Evolutionary conservation across 1,140 invertebrate species (phyloP).

Genomic region (Lucilia cuprina): DNA sequence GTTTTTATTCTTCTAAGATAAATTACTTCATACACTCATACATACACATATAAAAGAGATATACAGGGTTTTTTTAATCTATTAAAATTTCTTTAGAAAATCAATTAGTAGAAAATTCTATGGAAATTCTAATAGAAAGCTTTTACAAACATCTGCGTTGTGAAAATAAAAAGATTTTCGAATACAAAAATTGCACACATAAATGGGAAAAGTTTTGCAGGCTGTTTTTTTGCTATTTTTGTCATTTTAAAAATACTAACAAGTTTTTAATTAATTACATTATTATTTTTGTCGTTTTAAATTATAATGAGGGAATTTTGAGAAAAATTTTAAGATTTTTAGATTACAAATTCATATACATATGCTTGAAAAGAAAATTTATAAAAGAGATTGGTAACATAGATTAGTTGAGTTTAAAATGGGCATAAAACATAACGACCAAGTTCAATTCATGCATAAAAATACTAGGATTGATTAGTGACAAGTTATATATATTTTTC

Average conservation of each 20-base stretch:
- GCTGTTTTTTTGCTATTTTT: neutral
- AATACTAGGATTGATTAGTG: too few relatives aligned
- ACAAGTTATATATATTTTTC: too few relatives aligned
- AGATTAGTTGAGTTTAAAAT: too few relatives aligned
- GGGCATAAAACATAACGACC: too few relatives aligned
- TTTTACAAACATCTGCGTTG: conserved; percentile 12
- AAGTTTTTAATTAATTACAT: conserved; percentile 22
- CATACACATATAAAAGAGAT: too few relatives aligned
- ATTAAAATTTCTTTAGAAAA: conserved; percentile 13
- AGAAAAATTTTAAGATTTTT: too few relatives aligned
- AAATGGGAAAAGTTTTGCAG: neutral
- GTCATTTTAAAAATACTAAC: neutral
- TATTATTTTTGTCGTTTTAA: conserved; percentile 7
- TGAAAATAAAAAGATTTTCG: neutral
- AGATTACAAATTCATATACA: too few relatives aligned
- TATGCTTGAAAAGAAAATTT: too few relatives aligned
- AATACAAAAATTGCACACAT: neutral
- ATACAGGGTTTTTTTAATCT: neutral
- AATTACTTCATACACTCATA: neutral
- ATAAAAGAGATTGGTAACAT: too few relatives aligned
- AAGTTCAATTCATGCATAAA: too few relatives aligned
- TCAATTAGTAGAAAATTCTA: conserved; percentile 26
- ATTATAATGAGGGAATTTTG: too few relatives aligned
- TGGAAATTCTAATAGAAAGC: conserved; percentile 10
- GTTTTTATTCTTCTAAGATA: conserved; percentile 10